Evolutionary conservation across 1,140 invertebrate species (phyloP), one percentile per base, ranked within the genome.

Genomic region (Pomacea maculata): DNA sequence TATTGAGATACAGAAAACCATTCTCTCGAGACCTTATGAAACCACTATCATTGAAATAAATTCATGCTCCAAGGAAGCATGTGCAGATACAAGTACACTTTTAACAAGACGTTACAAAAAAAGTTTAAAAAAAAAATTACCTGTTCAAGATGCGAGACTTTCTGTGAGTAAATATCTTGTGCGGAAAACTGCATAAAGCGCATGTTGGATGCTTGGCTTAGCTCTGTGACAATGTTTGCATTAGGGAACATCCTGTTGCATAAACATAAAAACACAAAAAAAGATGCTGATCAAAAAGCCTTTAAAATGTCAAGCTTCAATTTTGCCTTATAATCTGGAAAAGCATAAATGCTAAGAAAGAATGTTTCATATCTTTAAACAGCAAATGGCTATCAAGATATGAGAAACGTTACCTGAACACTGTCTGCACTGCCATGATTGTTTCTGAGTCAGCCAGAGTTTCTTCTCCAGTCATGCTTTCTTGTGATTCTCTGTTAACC

Each of bases 61-160:
- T 45, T 45, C 34, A 45, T 45, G 34, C 34, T 45, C 34, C 34
- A 45, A 45, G 6, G 6, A 45, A 45, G 34, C 34, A 45, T 1
- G 34, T 45, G 34, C 34, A 45, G 34, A 45, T 45, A 45, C 34
- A 45, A 45, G 2, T 45, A 45, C 34, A 45, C 34, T 45, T 45
- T 6, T 45, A 45, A 45, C 34, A 45, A 45, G 34, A 6, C 1
- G 6, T 45, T 45, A 45, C 0, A 45, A 45, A 6, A 6, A 45
- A 25, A 0, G 0, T 45, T 45, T 55, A 19, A 68, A n/a, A 63
- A 29, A 45, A 63, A 55, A 78, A 80, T 92, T 94, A 99, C 98
- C 96, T 99, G 99, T 95, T 99, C 98, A 94, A 99, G 97, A 94
- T 98, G 98, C 83, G 97, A 98, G 52, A 99, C 94, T 91, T 98